Evolutionary conservation across 1,140 invertebrate species (phyloP).

Genomic region (Monochamus saltuarius): DNA sequence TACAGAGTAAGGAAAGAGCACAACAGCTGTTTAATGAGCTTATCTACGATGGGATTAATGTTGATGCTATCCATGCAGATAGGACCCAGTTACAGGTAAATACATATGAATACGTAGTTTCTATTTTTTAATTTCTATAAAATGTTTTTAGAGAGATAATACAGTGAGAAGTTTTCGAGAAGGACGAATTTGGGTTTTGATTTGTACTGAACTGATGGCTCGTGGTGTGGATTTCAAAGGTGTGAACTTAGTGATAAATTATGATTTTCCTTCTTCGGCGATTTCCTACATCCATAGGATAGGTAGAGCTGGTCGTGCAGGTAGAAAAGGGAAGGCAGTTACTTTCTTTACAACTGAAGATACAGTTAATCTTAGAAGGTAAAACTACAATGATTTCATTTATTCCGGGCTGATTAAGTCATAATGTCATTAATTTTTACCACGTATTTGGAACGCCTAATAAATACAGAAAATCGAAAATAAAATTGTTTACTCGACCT

Average conservation of each 20-base stretch:
- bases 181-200: constrained; percentile 93
- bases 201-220: constrained; percentile 96
- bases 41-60: constrained; percentile 88
- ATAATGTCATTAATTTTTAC: too few relatives aligned
- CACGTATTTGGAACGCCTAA: too few relatives aligned
- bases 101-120: too few relatives aligned
- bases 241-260: constrained; percentile 96
- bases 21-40: constrained; percentile 90
- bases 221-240: constrained; percentile 97
- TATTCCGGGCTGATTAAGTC: too few relatives aligned
- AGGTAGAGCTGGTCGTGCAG: constrained; percentile 92
- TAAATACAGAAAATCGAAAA: too few relatives aligned
- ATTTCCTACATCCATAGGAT: constrained; percentile 92
- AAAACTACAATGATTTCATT: too few relatives aligned
- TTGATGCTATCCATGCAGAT: constrained; percentile 93
- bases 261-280: constrained; percentile 91
- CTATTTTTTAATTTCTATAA: too few relatives aligned
- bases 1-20: constrained; percentile 88
- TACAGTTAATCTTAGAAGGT: constrained; percentile 79
- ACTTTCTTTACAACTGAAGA: constrained; percentile 95
- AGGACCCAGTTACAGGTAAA: constrained; percentile 80
- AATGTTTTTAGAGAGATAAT: constrained; percentile 75
- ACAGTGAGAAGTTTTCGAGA: constrained; percentile 85
- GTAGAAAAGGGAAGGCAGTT: constrained; percentile 79
- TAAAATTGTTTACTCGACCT: too few relatives aligned